Base-by-base conservation (phyloP, 1,140 invertebrate genomes). In the Heterodera carotae region DNA sequence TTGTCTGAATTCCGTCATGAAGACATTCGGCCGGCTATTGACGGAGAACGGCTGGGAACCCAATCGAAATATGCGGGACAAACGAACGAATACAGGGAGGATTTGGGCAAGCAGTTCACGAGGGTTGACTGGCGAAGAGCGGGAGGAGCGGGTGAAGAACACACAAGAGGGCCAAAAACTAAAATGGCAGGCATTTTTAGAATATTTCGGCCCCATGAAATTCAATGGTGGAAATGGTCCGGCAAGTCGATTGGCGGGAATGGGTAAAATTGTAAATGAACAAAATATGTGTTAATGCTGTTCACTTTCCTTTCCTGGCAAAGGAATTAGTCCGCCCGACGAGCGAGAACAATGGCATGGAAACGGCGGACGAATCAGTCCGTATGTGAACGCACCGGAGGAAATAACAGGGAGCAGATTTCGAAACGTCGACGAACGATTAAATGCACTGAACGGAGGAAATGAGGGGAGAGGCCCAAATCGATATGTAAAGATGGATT, bases 21-120 rank as follows among this genome's bases (percentile, higher is more conserved):
- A 53, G 78, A 79, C 64, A 18, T 53, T 4, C 33, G 78, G 60
- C 78, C 78, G 18, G 70, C 76, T 18, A 29, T 1, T 31, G 72
- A 74, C 25, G 75, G 77, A 2, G 12, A 69, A 80, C 56, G 78
- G 59, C 18, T 70, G 33, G 77, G 77, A 15, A 79, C 60, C 27
- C 78, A 79, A 48, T 69, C 59, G 6, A 66, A 56, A 48, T 79
- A 79, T 69, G 79, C 39, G 34, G 78, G 78, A 2, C 27, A 69
- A 77, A 79, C 78, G 31, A 79, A 79, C 56, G 80, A 79, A 64
- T 79, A 79, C 59, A 71, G 34, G 29, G 78, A 79, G 39, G 78
- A 79, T n/a, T 80, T 18, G 53, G 78, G 78, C 29, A 62, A 67
- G n/a, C 29, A 62, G 64, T 74, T 64, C 36, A 74, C 72, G 59